These are phyloP conservation scores for Cataglyphis hispanica DNA, from an alignment of 1,140 invertebrate genomes.

Conservation along the genomic window DNA sequence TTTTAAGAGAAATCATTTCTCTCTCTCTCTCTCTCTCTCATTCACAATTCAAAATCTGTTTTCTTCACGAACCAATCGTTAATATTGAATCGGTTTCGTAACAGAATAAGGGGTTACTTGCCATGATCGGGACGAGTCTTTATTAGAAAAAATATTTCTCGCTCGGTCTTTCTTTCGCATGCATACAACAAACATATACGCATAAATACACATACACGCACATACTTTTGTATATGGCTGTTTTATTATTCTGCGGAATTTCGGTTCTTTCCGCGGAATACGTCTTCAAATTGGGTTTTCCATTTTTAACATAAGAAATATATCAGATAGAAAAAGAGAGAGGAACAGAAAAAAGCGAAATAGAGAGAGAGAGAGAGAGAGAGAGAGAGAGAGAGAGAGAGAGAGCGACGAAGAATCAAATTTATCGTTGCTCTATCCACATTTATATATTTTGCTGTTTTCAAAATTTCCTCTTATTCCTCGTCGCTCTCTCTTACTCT, in stretches of 20 bases:
- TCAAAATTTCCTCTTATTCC: slow-evolving; percentile 8
- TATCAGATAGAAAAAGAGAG: slow-evolving; percentile 14
- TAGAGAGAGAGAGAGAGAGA: slow-evolving; percentile 56
- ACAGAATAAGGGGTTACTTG: slow-evolving; percentile 78
- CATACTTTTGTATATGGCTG: slow-evolving; percentile 37
- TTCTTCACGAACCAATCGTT: slow-evolving; percentile 80
- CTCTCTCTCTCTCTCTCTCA: slow-evolving; percentile 15
- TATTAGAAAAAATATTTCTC: slow-evolving; percentile 85
- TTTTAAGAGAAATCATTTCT: slow-evolving; percentile 76
- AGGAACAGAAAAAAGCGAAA: neutral
- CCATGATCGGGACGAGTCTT: slow-evolving; percentile 74
- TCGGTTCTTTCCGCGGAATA: slow-evolving; percentile 26
- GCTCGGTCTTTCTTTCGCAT: slow-evolving; percentile 47
- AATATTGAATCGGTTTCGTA: slow-evolving; percentile 83
- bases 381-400: slow-evolving; percentile 43
- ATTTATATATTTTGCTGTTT: slow-evolving; percentile 16
- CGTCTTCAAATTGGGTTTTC: slow-evolving; percentile 21
- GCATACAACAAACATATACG: slow-evolving; percentile 3
- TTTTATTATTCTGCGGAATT: slow-evolving; percentile 62
- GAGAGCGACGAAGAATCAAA: slow-evolving; percentile 32
- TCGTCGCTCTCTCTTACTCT: slow-evolving; percentile 34
- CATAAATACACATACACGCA: slow-evolving; percentile 22
- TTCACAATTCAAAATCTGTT: slow-evolving; percentile 68
- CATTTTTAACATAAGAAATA: slow-evolving; percentile 59
- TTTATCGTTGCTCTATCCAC: slow-evolving; percentile 28